phyloP scores from a whole-genome alignment of 2,113 vertebrate species.

The Pollachius pollachius region DNA sequence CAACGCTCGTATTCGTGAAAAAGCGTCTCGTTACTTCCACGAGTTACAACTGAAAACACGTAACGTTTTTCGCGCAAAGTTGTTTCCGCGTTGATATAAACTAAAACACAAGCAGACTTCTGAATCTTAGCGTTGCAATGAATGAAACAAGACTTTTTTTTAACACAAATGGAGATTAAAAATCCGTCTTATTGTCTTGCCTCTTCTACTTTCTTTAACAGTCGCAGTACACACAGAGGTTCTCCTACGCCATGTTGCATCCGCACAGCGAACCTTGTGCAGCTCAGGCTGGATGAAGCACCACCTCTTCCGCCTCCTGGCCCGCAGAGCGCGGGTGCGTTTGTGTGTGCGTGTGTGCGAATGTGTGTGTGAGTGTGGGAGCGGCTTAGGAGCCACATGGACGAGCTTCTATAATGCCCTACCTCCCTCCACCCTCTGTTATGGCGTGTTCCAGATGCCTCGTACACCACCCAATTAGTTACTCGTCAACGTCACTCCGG shows the following conservation, averaged over 20 bases:
- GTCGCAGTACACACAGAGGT: background rate
- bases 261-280: background rate
- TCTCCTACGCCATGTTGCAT: background rate
- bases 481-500: no score
- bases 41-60: background rate
- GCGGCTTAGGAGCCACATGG: no score
- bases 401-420: no score
- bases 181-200: rapidly evolving
- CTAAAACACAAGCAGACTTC: background rate
- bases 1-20: background rate
- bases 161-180: background rate
- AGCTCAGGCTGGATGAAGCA: conserved; percentile 31
- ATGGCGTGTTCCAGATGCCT: no score
- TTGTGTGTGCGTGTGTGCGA: no score
- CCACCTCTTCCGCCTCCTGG: conserved; percentile 67
- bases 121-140: background rate
- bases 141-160: background rate
- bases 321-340: no score
- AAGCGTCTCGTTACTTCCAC: background rate
- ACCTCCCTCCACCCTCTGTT: no score
- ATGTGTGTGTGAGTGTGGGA: no score
- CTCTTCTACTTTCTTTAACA: background rate
- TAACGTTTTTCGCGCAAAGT: background rate
- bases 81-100: conserved; percentile 19
- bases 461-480: no score